Percentiles rank a stretch among this genome's conserved stretches.
Conservation (phyloP, 2,888 invertebrate species). For the Ornithoptera alexandrae region DNA sequence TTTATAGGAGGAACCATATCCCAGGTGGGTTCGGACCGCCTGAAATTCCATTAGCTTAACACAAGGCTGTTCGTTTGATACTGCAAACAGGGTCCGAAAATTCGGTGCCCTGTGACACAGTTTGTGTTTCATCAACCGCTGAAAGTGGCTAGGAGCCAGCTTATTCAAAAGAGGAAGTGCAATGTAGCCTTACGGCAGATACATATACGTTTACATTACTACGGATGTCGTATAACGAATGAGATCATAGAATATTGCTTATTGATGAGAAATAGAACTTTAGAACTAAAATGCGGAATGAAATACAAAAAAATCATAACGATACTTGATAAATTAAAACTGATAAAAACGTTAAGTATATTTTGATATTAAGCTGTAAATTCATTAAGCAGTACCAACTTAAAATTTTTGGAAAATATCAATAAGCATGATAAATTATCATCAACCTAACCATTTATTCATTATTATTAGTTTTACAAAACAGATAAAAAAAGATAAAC, state of each 20-base stretch:
- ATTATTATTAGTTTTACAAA: no score
- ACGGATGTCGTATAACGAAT: background rate
- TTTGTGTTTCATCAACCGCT: conserved; percentile 74
- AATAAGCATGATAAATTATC: no score
- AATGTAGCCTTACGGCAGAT: conserved; percentile 50
- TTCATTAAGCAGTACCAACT: no score
- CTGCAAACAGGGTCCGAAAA: conserved; percentile 63
- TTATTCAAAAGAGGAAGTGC: conserved; percentile 56
- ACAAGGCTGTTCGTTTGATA: conserved; percentile 60
- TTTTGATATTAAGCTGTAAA: no score
- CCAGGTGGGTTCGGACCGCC: conserved; percentile 37
- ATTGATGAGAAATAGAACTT: background rate
- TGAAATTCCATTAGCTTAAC: conserved; percentile 55
- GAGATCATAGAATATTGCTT: background rate
- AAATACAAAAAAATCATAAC: no score
- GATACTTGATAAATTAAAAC: no score
- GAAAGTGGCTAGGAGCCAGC: conserved; percentile 50
- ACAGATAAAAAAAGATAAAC: no score
- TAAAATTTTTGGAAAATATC: no score
- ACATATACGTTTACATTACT: conserved; percentile 53
- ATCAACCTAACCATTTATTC: no score
- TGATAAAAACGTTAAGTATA: no score
- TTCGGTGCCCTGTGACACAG: conserved; percentile 71
- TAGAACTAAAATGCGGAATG: no score
- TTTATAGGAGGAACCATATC: background rate